A percentile compares a stretch with the other conserved stretches of the same genome.
Conservation (phyloP, 1,140 invertebrate species). For the Megalopta genalis region DNA sequence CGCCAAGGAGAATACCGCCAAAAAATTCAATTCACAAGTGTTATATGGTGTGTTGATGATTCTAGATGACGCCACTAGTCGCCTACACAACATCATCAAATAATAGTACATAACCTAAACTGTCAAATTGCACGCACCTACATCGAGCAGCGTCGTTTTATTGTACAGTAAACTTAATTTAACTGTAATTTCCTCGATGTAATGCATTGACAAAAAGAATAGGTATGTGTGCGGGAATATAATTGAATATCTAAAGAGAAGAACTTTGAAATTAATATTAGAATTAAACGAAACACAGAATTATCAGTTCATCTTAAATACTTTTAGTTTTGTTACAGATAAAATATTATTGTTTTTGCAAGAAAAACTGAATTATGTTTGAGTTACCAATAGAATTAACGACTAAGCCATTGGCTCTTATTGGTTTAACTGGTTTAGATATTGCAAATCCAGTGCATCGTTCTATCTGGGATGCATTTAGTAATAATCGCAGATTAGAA, state of each 20-base stretch:
- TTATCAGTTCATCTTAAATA: background rate
- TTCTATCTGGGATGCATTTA: constrained; percentile 95
- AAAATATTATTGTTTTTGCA: constrained; percentile 11
- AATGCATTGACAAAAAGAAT: constrained; percentile 26
- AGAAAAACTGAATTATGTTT: constrained; percentile 69
- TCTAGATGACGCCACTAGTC: constrained; percentile 12
- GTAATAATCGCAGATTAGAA: constrained; percentile 88
- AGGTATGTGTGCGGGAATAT: constrained; percentile 4
- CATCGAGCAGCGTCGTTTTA: background rate
- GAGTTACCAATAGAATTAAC: constrained; percentile 89
- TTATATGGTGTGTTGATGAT: background rate
- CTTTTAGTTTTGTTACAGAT: too few species aligned
- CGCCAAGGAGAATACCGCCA: too few species aligned
- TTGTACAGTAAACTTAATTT: background rate
- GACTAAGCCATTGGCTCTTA: constrained; percentile 89
- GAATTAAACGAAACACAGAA: too few species aligned
- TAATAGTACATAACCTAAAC: constrained; percentile 41
- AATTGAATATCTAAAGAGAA: background rate
- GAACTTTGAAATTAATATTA: background rate
- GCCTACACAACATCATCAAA: background rate
- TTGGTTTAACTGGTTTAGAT: constrained; percentile 93
- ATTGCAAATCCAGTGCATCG: constrained; percentile 92
- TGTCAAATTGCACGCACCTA: constrained; percentile 40
- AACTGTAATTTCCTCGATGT: constrained; percentile 29
- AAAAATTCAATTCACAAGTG: too few species aligned